Evolutionary conservation across 2,888 invertebrate species (phyloP), one percentile per base, ranked within the genome.

Genomic region (Fragum whitleyi): DNA sequence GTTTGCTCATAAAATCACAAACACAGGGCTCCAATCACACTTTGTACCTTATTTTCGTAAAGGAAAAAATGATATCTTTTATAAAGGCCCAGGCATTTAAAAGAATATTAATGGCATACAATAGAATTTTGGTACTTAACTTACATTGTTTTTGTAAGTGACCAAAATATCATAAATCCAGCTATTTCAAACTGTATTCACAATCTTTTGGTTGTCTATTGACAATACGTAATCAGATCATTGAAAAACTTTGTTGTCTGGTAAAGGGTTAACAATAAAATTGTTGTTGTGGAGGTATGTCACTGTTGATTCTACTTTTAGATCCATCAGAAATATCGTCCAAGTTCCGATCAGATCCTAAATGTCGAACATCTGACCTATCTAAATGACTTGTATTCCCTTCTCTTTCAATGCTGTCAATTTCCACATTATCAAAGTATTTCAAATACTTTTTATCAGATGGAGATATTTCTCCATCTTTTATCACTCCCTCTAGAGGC

Each of bases 371-470:
- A 53, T 36, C 26, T 14, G 53, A 71, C 55, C 39, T 16, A 42
- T 39, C 14, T 23, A 39, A 36, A 67, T 29, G 32, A 67, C 32
- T 21, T 14, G 47, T 47, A 47, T 47, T 47, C n/a, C n/a, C 47
- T 9, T 19, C n/a, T 9, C 2, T 6, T 26, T 16, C 65, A 65
- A 42, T 65, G 42, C 65, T 65, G 65, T 65, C 42, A 19, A 21
- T 39, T 14, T 21, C 65, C 65, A 23, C 42, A 42, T 39, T 9
- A 42, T 42, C 65, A 21, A 26, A 42, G 26, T 65, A 39, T 21
- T 65, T 36, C 32, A 42, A 65, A 65, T 65, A 23, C 65, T 65
- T 65, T 65, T 23, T 65, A 14, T n/a, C n/a, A 29, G 28, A 32
- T 19, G 39, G 65, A 65, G 65, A 26, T 23, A 21, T 23, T 3